Conservation (phyloP, 2,113 vertebrate species). For the Lutjanus erythropterus region DNA sequence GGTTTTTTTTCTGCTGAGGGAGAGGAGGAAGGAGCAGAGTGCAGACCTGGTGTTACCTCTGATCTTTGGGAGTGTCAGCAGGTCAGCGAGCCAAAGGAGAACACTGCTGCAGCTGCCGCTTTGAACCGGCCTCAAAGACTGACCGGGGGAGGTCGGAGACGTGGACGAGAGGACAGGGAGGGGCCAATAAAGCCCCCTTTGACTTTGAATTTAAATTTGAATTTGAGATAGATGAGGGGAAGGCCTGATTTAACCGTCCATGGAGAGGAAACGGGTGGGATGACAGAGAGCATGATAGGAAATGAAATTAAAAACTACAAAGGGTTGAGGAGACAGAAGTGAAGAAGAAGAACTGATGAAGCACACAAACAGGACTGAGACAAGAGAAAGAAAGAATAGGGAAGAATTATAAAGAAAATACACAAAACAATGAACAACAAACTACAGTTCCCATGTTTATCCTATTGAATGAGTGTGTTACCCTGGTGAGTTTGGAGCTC, state of each 20-base stretch:
- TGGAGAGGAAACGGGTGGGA: not conserved
- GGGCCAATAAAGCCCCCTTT: too few relatives aligned
- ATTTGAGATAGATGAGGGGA: conserved; percentile 7
- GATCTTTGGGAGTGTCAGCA: conserved; percentile 75
- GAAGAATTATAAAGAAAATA: too few relatives aligned
- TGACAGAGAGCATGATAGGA: conserved; percentile 8
- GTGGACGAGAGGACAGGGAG: conserved; percentile 15
- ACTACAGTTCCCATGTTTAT: too few relatives aligned
- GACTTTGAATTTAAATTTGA: too few relatives aligned
- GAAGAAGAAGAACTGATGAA: not conserved
- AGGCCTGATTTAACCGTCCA: conserved; percentile 14
- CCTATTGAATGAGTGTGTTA: too few relatives aligned
- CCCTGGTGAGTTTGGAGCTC: too few relatives aligned
- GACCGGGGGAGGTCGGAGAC: conserved; percentile 44
- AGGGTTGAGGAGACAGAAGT: not conserved
- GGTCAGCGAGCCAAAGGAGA: conserved; percentile 60
- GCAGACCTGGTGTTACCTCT: conserved; percentile 55
- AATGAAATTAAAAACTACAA: not conserved
- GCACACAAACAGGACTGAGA: not conserved
- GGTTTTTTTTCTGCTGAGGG: conserved; percentile 39
- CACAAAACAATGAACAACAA: too few relatives aligned
- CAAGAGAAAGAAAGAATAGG: not conserved
- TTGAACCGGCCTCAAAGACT: conserved; percentile 70
- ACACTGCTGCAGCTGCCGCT: conserved; percentile 47
- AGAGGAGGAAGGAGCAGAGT: conserved; percentile 22